Evolutionary conservation across 2,888 invertebrate species (phyloP).

Genomic region (Suillia variegata): DNA sequence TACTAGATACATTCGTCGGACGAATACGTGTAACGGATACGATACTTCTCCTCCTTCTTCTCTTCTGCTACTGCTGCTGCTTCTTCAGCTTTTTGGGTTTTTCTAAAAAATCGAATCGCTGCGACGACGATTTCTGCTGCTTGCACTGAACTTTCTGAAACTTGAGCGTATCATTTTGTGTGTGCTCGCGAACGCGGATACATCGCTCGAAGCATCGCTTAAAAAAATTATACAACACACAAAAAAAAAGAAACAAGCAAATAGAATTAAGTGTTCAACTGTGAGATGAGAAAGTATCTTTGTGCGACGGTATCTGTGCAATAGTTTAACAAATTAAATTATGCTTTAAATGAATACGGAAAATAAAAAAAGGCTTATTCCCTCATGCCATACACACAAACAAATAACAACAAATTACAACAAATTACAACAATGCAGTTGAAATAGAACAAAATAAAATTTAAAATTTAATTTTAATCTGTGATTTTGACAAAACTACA

Average conservation of each 20-base stretch:
- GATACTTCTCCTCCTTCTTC: constrained; percentile 41
- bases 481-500: not conserved
- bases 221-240: constrained; percentile 16
- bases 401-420: not conserved
- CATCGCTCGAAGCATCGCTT: constrained; percentile 35
- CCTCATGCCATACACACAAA: constrained; percentile 18
- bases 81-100: constrained; percentile 3
- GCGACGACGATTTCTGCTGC: constrained; percentile 6
- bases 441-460: not conserved
- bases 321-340: constrained; percentile 19
- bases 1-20: constrained; percentile 15
- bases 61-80: not conserved
- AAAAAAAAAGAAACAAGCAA: constrained; percentile 14
- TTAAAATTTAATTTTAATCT: too few species aligned
- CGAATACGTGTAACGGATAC: constrained; percentile 40
- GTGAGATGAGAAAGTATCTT: not conserved
- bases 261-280: not conserved
- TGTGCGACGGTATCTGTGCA: constrained; percentile 19
- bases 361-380: not conserved
- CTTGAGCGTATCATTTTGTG: constrained; percentile 46
- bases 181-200: constrained; percentile 53
- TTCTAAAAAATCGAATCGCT: constrained; percentile 4
- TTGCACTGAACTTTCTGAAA: constrained; percentile 28
- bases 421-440: not conserved
- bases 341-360: too few species aligned